phyloP scores from a whole-genome alignment of 2,888 invertebrate genomes.

The Gandaritis pyraliata region DNA sequence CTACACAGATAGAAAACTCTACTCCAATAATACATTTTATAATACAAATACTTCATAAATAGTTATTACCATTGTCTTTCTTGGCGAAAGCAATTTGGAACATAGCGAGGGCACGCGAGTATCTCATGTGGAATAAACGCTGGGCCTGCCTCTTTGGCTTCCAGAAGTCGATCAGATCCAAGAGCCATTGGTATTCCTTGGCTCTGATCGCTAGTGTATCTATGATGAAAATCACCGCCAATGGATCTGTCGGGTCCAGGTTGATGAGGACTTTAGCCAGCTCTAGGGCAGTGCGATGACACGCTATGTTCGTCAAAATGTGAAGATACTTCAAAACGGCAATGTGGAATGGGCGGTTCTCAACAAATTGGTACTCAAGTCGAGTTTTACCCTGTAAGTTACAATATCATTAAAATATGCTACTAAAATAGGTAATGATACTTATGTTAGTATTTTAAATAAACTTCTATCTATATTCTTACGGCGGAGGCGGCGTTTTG shows the following conservation, averaged over 20 bases:
- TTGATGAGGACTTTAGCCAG: conserved; percentile 91
- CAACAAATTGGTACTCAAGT: conserved; percentile 59
- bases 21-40: background rate
- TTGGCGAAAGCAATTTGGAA: conserved; percentile 56
- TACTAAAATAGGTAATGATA: too few species aligned
- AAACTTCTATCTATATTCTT: too few species aligned
- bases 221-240: conserved; percentile 89
- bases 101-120: conserved; percentile 62
- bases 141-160: conserved; percentile 46
- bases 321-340: conserved; percentile 90
- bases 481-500: too few species aligned
- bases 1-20: background rate
- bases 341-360: conserved; percentile 78
- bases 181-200: conserved; percentile 89
- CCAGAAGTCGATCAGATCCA: conserved; percentile 55
- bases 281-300: conserved; percentile 93
- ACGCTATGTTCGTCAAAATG: conserved; percentile 90
- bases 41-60: background rate
- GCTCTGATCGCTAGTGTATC: conserved; percentile 92
- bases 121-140: conserved; percentile 62
- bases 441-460: too few species aligned
- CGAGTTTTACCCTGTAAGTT: conserved; percentile 59
- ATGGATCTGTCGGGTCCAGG: conserved; percentile 90
- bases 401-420: background rate
- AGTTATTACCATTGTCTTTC: conserved; percentile 38